phyloP scores from a whole-genome alignment of 1,140 invertebrate genomes.

The Schlechtendalia chinensis region DNA sequence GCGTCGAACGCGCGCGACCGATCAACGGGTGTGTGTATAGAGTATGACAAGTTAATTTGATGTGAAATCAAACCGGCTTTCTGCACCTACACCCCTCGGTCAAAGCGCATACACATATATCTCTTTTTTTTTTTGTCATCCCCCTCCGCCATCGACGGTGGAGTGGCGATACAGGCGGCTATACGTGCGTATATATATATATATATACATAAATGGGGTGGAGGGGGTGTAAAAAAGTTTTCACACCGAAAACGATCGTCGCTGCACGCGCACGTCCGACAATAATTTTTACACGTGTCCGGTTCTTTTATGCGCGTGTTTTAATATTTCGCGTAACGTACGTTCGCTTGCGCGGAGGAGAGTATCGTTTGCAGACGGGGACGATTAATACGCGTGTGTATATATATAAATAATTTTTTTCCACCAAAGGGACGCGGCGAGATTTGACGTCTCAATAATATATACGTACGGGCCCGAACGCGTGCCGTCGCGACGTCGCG shows the following conservation, averaged over 20 bases:
- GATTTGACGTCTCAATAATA: constrained; percentile 45
- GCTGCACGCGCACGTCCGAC: neutral
- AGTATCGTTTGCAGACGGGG: constrained; percentile 42
- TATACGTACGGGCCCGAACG: neutral
- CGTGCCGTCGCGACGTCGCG: constrained; percentile 1
- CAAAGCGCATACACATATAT: too few species aligned
- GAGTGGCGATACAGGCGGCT: too few species aligned
- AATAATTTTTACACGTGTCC: constrained; percentile 48
- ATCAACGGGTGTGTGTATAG: neutral
- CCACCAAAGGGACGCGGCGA: neutral
- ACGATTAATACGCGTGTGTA: constrained; percentile 19
- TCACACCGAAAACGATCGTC: constrained; percentile 44
- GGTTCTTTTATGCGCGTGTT: constrained; percentile 42
- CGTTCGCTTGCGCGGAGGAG: neutral
- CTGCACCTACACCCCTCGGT: too few species aligned
- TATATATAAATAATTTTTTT: constrained; percentile 19
- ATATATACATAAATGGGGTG: neutral
- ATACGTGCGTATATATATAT: too few species aligned
- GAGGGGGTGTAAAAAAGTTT: constrained; percentile 37
- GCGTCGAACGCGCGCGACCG: neutral
- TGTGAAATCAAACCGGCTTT: constrained; percentile 42
- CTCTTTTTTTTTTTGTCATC: too few species aligned
- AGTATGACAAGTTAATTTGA: constrained; percentile 47
- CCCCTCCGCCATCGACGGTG: too few species aligned
- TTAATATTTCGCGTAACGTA: neutral